Evolutionary conservation across 2,113 vertebrate species (phyloP), one percentile per base, ranked within the genome.

Genomic region (Calidris pugnax): DNA sequence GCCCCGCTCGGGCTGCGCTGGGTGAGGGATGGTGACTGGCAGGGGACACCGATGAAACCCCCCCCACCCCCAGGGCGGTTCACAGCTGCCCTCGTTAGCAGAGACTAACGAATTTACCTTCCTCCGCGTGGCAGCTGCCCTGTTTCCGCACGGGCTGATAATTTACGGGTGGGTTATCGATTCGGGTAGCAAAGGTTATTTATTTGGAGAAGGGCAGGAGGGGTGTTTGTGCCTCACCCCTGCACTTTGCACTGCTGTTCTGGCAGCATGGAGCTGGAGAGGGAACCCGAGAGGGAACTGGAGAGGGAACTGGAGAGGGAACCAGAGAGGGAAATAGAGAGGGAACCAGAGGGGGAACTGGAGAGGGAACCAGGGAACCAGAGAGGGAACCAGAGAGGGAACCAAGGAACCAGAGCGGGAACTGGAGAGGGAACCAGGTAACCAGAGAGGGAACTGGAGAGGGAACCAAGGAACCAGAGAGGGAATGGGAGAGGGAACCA

Each of bases 141-240:
- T 9, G 15, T 57, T 92, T 72, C 83, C 73, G 8, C 10, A 2
- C 5, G 0, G 63, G 64, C 93, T 90, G 92, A 84, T 93, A 26
- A 92, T 84, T 95, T 78, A 86, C 28, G 12, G 91, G 81, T 22
- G 14, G 21, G 32, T 71, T 71, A 78, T 92, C 53, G 89, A 89
- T 78, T 89, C 56, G 45, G 87, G 84, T 90, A 91, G 48, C 95
- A 95, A 95, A 95, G 93, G 96, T 96, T 91, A 30, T 87, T 96
- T 91, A 30, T 87, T 84, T 62, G 41, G 73, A 74, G 62, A 83
- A 86, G 67, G 6, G 0, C 28, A 10, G 71, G 79, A 43, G 0
- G 8, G 35, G 35, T 67, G 57, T 77, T 89, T 56, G 55, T 33
- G 22, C 51, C 51, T 66, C 2, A 0, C 45, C 84, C 2, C 0